Evolutionary conservation across 2,113 vertebrate genomes (phyloP).

Genomic region (Dissostichus mawsoni): DNA sequence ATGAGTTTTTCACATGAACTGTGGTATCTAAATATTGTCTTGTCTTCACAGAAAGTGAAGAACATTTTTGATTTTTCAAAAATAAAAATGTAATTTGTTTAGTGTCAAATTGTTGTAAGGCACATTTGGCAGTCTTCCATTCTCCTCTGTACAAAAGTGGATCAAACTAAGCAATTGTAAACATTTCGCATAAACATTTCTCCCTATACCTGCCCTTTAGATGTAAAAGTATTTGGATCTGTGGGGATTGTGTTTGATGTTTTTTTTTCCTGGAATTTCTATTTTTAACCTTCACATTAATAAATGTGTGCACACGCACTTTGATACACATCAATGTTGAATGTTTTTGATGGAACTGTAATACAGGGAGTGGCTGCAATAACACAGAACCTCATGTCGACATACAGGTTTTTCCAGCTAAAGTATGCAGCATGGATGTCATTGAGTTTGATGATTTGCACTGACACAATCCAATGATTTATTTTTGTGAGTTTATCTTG

Average conservation of each 20-base stretch:
- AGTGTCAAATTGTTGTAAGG: background rate
- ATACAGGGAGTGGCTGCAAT: constrained; percentile 22
- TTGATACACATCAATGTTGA: background rate
- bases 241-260: background rate
- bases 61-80: too few relatives aligned
- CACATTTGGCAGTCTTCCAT: background rate
- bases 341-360: background rate
- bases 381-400: background rate
- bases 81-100: too few relatives aligned
- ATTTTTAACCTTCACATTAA: background rate
- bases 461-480: background rate
- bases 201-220: background rate
- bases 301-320: too few relatives aligned
- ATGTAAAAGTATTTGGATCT: background rate
- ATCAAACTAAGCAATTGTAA: background rate
- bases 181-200: background rate
- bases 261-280: background rate
- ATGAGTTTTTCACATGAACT: background rate
- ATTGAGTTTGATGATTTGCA: background rate
- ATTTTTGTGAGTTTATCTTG: background rate
- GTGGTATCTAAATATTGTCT: background rate
- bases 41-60: background rate
- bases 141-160: background rate
- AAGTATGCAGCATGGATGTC: background rate
- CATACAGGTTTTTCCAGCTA: background rate